These are phyloP conservation scores for Sorex maritimensis DNA, from an alignment of 2,797 vertebrate genomes.

Conservation along the genomic window DNA sequence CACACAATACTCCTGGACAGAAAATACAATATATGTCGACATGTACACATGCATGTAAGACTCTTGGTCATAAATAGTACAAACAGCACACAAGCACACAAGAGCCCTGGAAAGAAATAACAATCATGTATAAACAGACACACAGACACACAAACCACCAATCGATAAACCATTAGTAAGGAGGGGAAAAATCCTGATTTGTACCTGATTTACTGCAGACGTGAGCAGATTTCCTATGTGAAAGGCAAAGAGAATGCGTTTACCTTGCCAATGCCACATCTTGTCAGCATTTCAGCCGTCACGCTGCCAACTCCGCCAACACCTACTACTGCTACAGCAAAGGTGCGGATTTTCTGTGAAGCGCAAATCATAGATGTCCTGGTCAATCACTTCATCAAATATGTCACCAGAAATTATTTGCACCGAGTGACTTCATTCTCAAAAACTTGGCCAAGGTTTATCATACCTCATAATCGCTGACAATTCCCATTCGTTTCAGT, in stretches of 20 bases:
- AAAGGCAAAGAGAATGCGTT: slow-evolving; percentile 88
- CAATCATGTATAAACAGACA: no score
- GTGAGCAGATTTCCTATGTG: slow-evolving; percentile 20
- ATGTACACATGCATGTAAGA: no score
- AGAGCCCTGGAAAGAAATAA: no score
- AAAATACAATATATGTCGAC: no score
- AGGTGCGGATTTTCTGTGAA: slow-evolving; percentile 96
- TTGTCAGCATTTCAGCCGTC: slow-evolving; percentile 99
- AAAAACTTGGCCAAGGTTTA: slow-evolving; percentile 40
- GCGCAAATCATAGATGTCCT: slow-evolving; percentile 53
- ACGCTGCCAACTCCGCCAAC: slow-evolving; percentile 99
- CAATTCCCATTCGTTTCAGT: slow-evolving; percentile 99
- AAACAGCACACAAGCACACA: no score
- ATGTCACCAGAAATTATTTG: slow-evolving; percentile 1
- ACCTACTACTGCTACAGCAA: slow-evolving; percentile 96
- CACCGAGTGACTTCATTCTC: slow-evolving; percentile 42
- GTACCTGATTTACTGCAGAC: slow-evolving; percentile 79
- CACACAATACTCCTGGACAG: no score
- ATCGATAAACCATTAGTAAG: slow-evolving; percentile 35
- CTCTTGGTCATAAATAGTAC: not conserved
- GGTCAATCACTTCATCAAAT: not conserved
- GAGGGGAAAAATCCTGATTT: slow-evolving; percentile 13
- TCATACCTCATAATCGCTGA: slow-evolving; percentile 97
- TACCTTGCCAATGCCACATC: slow-evolving; percentile 99
- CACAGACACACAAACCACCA: not conserved